Percentiles rank a stretch among this genome's conserved stretches.
Evolutionary conservation across 1,140 invertebrate species (phyloP).

Genomic region (Tetramorium alpestre): DNA sequence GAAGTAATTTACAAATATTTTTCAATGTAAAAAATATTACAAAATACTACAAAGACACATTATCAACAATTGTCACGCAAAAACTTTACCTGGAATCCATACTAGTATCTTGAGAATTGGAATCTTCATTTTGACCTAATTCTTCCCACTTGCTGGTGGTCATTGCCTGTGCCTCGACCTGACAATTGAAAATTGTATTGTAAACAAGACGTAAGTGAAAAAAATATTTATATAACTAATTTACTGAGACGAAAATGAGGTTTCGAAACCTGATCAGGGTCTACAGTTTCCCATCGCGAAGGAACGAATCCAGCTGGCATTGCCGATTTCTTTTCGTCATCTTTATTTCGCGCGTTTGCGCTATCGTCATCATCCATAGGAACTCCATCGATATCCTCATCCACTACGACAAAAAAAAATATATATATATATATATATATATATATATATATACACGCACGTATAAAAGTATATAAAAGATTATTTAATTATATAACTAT

Average conservation of each 20-base stretch:
- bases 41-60: background rate
- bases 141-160: slow-evolving; percentile 96
- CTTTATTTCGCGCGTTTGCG: slow-evolving; percentile 76
- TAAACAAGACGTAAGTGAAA: background rate
- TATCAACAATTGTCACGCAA: background rate
- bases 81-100: slow-evolving; percentile 83
- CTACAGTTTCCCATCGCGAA: slow-evolving; percentile 98
- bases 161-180: slow-evolving; percentile 94
- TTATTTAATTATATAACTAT: background rate
- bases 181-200: slow-evolving; percentile 15
- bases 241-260: background rate
- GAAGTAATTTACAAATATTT: slow-evolving; percentile 51
- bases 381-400: slow-evolving; percentile 94
- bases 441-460: no score
- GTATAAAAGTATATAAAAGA: background rate
- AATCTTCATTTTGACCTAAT: slow-evolving; percentile 87
- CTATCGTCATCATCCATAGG: slow-evolving; percentile 88
- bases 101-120: slow-evolving; percentile 84
- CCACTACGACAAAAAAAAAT: slow-evolving; percentile 86
- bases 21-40: background rate
- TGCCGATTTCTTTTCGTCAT: slow-evolving; percentile 80
- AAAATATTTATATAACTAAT: background rate
- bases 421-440: background rate
- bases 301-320: slow-evolving; percentile 91
- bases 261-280: slow-evolving; percentile 90